Percentiles rank a stretch among this genome's conserved stretches.
Evolutionary conservation across 2,888 invertebrate species (phyloP).

Genomic region (Diaperis boleti): DNA sequence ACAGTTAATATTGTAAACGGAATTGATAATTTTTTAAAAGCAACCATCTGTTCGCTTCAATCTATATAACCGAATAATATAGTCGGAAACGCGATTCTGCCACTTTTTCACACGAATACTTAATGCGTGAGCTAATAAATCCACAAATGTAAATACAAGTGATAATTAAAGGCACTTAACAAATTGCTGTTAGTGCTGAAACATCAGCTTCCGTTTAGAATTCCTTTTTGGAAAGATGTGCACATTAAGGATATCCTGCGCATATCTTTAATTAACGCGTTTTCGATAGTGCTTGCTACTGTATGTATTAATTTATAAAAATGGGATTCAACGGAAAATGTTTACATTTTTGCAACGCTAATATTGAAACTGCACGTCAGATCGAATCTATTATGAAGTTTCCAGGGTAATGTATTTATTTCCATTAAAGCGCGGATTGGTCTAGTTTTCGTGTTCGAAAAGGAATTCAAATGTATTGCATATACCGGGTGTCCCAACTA

Average conservation of each 20-base stretch:
- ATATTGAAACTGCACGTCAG: background rate
- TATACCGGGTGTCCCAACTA: too few species aligned
- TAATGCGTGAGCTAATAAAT: background rate
- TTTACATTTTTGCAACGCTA: too few species aligned
- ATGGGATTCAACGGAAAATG: too few species aligned
- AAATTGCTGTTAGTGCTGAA: constrained; percentile 2
- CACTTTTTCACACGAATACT: background rate
- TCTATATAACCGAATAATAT: constrained; percentile 13
- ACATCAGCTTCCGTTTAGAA: constrained; percentile 2
- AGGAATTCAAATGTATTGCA: background rate
- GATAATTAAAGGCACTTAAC: background rate
- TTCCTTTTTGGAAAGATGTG: background rate
- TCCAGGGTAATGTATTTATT: background rate
- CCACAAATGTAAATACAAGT: background rate
- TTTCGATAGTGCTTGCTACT: too few species aligned
- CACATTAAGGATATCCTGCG: background rate
- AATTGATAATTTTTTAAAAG: constrained; percentile 18
- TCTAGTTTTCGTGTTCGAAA: background rate
- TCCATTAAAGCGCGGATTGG: background rate
- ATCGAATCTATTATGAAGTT: background rate
- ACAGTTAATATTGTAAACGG: too few species aligned
- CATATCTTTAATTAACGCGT: background rate
- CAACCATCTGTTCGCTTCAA: constrained; percentile 16
- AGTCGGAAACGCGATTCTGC: background rate
- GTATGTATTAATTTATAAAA: too few species aligned